These are phyloP conservation scores for Drosophila ananassae DNA, from an alignment of 1,140 invertebrate genomes.

Conservation along the genomic window DNA sequence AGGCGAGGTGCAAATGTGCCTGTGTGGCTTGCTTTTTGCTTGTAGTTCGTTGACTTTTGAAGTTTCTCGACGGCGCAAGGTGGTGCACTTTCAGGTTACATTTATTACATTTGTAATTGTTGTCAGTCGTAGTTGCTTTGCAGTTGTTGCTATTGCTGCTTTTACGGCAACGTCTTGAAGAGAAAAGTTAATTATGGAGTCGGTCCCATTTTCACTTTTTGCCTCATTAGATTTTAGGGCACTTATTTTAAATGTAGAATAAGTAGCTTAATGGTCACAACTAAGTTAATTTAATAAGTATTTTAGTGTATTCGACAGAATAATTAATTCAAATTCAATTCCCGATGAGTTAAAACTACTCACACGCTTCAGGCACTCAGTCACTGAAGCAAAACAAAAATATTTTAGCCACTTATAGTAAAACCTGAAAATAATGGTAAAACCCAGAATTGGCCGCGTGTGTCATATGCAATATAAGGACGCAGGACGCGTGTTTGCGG, in stretches of 20 bases:
- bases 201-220: constrained; percentile 18
- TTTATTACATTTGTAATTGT: constrained; percentile 83
- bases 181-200: constrained; percentile 59
- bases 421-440: background rate
- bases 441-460: constrained; percentile 6
- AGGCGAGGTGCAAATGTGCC: constrained; percentile 64
- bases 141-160: constrained; percentile 5
- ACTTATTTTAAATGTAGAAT: background rate
- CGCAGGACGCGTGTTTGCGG: constrained; percentile 72
- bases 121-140: constrained; percentile 64
- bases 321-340: too few relatives aligned
- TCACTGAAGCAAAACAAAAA: background rate
- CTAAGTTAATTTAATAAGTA: background rate
- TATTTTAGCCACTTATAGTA: background rate
- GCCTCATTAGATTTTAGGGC: constrained; percentile 1
- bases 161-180: background rate
- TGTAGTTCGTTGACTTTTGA: constrained; percentile 81
- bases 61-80: constrained; percentile 53
- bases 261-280: background rate
- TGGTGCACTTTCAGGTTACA: constrained; percentile 71
- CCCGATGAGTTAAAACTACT: background rate
- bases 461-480: constrained; percentile 61
- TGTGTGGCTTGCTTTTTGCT: constrained; percentile 54
- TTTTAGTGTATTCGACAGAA: too few relatives aligned
- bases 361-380: background rate